Evolutionary conservation across 1,140 invertebrate species (phyloP), one percentile per base, ranked within the genome.

Genomic region (Musca vetustissima): DNA sequence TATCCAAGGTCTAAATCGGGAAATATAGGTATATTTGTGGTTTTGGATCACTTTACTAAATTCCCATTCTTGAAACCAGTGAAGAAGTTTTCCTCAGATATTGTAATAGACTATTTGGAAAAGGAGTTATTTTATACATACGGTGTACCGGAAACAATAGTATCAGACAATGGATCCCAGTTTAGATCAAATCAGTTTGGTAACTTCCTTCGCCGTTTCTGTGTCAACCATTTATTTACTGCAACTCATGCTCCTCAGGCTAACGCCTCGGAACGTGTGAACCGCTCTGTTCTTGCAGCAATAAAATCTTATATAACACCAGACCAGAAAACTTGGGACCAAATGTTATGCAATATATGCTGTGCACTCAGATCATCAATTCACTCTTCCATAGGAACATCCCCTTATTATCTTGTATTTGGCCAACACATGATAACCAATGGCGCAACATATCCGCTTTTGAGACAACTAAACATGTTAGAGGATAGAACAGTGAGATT

Each of bases 21-120:
- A 48, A 21, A 59, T 32, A 67, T 67, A 13, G 53, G 53, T 19
- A 19, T 55, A 4, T 4, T 55, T 1, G 24, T 19, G 4, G 53
- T 19, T 19, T 21, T 65, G 4, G 64, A 70, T 15, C 64, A 70
- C 9, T 67, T 70, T 9, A 66, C 69, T 1, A 66, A 53, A 70
- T 70, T 70, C 55, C 19, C 32, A 11, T 55, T 57, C 14, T 21
- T 65, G 3, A 67, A 70, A 19, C 32, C 69, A 3, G 52, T 67
- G 4, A 66, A 59, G 48, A 59, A 36, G 28, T 59, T 61, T 52
- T 68, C 65, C 2, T 19, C 53, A 6, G 24, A 15, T 24, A 19
- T 55, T 17, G 19, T 55, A 19, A 22, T 19, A 6, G 36, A 48
- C 8, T 48, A 49, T 9, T 48, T 47, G 8, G 13, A 21, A 9